A percentile compares a stretch with the other conserved stretches of the same genome.
Conservation (phyloP, 2,113 vertebrate genomes). For the Rhodinocichla rosea region DNA sequence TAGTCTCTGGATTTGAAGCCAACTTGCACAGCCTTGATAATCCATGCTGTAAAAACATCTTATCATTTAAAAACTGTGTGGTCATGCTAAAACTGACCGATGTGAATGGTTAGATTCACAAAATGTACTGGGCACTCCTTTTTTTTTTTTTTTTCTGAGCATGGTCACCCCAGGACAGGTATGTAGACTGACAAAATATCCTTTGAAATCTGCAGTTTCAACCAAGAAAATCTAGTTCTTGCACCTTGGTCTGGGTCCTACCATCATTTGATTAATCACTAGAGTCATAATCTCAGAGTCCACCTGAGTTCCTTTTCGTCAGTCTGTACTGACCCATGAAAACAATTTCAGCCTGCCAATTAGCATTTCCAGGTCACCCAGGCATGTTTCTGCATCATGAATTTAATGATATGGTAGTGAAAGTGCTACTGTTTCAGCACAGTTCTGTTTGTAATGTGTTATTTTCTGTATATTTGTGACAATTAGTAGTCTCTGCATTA, state of each 20-base stretch:
- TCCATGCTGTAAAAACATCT: neutral
- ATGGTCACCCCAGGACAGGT: neutral
- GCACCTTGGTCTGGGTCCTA: neutral
- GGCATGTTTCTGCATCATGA: neutral
- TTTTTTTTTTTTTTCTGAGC: neutral
- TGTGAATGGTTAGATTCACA: neutral
- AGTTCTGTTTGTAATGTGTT: neutral
- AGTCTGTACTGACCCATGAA: neutral
- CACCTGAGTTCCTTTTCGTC: neutral
- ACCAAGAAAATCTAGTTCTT: neutral
- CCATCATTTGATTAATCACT: neutral
- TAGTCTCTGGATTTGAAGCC: neutral
- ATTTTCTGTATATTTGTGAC: neutral
- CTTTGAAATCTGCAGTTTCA: neutral
- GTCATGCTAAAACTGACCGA: neutral
- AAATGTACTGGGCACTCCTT: neutral
- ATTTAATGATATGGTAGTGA: neutral
- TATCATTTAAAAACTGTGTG: neutral
- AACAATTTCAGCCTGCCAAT: neutral
- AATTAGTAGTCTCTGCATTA: neutral
- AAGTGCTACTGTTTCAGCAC: neutral
- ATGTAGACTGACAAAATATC: neutral
- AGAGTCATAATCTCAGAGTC: neutral
- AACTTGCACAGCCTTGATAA: neutral
- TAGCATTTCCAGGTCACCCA: neutral